A percentile compares a stretch with the other conserved stretches of the same genome.
These are phyloP conservation scores for Lasioglossum marginatum DNA, from an alignment of 2,888 invertebrate species.

Conservation along the genomic window DNA sequence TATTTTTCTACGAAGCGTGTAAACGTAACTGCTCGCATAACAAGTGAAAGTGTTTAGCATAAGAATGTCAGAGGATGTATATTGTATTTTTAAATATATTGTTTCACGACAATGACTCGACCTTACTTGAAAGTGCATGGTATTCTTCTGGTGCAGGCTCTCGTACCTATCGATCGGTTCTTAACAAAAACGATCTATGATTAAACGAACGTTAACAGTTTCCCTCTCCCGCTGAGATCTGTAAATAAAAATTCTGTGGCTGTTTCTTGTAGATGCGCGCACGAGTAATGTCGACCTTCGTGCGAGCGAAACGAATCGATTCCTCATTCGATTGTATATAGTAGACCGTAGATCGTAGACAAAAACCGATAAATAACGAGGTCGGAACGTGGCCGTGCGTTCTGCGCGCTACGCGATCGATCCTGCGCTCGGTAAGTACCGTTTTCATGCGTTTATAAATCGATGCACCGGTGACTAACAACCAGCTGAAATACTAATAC, in stretches of 20 bases:
- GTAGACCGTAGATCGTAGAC: slow-evolving; percentile 34
- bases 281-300: slow-evolving; percentile 31
- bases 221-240: not conserved
- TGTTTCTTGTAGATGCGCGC: slow-evolving; percentile 44
- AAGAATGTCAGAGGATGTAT: slow-evolving; percentile 23
- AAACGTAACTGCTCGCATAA: not conserved
- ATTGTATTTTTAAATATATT: slow-evolving; percentile 40
- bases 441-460: slow-evolving; percentile 54
- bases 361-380: slow-evolving; percentile 19
- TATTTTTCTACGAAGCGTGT: not conserved
- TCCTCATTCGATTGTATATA: slow-evolving; percentile 38
- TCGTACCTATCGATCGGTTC: slow-evolving; percentile 27
- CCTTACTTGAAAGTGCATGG: slow-evolving; percentile 48
- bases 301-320: slow-evolving; percentile 14
- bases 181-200: not conserved
- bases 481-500: not conserved
- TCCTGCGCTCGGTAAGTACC: slow-evolving; percentile 69
- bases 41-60: not conserved
- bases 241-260: slow-evolving; percentile 25
- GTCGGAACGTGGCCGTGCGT: slow-evolving; percentile 40
- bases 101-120: slow-evolving; percentile 19
- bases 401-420: slow-evolving; percentile 57
- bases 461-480: slow-evolving; percentile 58
- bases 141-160: slow-evolving; percentile 53
- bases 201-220: not conserved